Evolutionary conservation across 2,113 vertebrate species (phyloP), one percentile per base, ranked within the genome.

Genomic region (Gymnorhina tibicen): DNA sequence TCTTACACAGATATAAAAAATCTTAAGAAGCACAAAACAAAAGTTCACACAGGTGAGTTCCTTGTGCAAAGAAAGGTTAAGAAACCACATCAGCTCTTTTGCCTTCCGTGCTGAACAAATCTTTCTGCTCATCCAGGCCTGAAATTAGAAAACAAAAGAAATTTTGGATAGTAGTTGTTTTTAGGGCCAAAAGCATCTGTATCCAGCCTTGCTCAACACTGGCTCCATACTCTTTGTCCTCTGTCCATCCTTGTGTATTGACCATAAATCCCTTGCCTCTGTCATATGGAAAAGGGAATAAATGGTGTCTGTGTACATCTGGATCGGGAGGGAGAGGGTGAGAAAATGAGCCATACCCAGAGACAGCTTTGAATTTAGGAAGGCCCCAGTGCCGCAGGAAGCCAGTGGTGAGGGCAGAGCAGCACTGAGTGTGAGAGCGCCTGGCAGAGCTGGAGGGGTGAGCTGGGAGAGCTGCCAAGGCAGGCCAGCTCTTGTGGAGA

Each of bases 11-110:
- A 99, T 80, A 98, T 99, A 94, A 99, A 99, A 98, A 99, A 99
- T 78, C 98, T 99, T 96, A 99, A 99, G 98, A 99, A 99, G 95
- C 99, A 99, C 97, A 99, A 98, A 98, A 98, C 98, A 3, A 99
- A 99, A 95, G 98, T 98, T 89, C 99, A 99, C 91, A 98, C 98
- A 35, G 99, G 99, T 96, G 97, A 98, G 97, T 98, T 87, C 26
- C 22, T 73, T 47, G 26, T 64, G 64, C 58, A 81, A 44, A 69
- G 67, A 39, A 53, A 67, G 12, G 6, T 58, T 63, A n/a, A 76
- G 72, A 73, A 68, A 56, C 7, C 9, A 23, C 28, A 68, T 53
- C 49, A 68, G 13, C 23, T 91, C 4, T 49, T 72, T 56, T 64
- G 6, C 27, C 16, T 58, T 73, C 39, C 9, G 0, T 20, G 22